phyloP scores from a whole-genome alignment of 2,797 vertebrate genomes.

The Enteromius mattozi region DNA sequence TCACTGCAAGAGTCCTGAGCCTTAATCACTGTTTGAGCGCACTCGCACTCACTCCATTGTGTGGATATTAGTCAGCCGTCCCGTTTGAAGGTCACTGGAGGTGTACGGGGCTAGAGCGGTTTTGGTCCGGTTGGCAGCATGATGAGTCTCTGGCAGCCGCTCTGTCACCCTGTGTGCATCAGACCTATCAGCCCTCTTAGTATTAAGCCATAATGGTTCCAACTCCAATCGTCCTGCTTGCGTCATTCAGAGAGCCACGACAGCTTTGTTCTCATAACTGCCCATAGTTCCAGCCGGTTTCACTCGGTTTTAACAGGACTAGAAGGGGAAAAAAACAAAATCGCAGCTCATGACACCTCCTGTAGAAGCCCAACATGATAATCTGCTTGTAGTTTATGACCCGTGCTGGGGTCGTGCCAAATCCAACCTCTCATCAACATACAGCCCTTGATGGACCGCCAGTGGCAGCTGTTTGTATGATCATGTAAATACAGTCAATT shows the following conservation, averaged over 20 bases:
- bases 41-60: constrained; percentile 26
- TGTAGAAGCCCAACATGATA: neutral
- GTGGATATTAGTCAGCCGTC: constrained; percentile 55
- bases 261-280: neutral
- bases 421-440: neutral
- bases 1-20: constrained; percentile 6
- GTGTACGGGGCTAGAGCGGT: constrained; percentile 28
- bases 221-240: neutral
- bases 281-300: neutral
- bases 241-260: neutral
- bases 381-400: constrained; percentile 11
- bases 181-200: constrained; percentile 53
- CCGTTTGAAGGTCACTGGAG: constrained; percentile 44
- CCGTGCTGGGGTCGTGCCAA: constrained; percentile 1
- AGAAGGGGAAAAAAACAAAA: neutral
- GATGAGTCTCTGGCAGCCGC: constrained; percentile 63
- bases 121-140: constrained; percentile 30
- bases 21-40: constrained; percentile 33
- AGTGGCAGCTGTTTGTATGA: neutral
- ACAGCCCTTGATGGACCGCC: neutral
- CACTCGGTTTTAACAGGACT: neutral
- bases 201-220: constrained; percentile 25
- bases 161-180: constrained; percentile 45
- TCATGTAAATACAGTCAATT: neutral
- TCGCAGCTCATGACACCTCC: neutral